A percentile compares a stretch with the other conserved stretches of the same genome.
These are phyloP conservation scores for Podabrus alpinus DNA, from an alignment of 2,888 invertebrate species.

Conservation along the genomic window DNA sequence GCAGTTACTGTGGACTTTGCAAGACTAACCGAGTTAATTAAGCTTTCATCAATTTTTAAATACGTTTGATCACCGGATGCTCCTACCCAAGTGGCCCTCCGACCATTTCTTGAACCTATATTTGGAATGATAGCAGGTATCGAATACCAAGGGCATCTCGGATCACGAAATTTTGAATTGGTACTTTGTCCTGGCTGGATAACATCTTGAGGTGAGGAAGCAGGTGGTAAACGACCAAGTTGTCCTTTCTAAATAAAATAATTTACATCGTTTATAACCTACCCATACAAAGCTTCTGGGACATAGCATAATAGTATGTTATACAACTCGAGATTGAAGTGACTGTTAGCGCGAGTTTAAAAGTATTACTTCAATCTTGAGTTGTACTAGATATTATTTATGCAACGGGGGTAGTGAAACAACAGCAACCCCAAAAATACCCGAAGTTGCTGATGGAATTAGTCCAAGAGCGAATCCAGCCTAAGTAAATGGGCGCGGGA, in stretches of 20 bases:
- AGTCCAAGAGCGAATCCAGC: too few species aligned
- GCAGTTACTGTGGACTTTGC: conserved; percentile 88
- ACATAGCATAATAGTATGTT: too few species aligned
- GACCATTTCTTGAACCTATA: conserved; percentile 82
- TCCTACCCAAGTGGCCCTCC: conserved; percentile 90
- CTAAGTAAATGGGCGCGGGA: too few species aligned
- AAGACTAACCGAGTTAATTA: conserved; percentile 89
- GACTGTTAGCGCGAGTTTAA: too few species aligned
- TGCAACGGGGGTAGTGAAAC: too few species aligned
- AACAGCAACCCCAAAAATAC: too few species aligned
- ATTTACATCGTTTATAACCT: not conserved
- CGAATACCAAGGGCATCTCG: conserved; percentile 67
- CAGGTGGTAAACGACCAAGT: conserved; percentile 59
- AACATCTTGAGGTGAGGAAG: conserved; percentile 44
- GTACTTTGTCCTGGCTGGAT: conserved; percentile 51
- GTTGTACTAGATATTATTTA: too few species aligned
- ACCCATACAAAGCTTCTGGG: too few species aligned
- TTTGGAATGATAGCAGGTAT: conserved; percentile 77
- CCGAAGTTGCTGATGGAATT: too few species aligned
- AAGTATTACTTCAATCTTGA: too few species aligned
- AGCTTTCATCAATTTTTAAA: conserved; percentile 86
- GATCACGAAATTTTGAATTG: conserved; percentile 44
- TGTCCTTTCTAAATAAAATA: conserved; percentile 62
- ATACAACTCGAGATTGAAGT: too few species aligned
- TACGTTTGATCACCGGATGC: conserved; percentile 97